Evolutionary conservation across 2,888 invertebrate genomes (phyloP).

Genomic region (Netelia fuscicornis): DNA sequence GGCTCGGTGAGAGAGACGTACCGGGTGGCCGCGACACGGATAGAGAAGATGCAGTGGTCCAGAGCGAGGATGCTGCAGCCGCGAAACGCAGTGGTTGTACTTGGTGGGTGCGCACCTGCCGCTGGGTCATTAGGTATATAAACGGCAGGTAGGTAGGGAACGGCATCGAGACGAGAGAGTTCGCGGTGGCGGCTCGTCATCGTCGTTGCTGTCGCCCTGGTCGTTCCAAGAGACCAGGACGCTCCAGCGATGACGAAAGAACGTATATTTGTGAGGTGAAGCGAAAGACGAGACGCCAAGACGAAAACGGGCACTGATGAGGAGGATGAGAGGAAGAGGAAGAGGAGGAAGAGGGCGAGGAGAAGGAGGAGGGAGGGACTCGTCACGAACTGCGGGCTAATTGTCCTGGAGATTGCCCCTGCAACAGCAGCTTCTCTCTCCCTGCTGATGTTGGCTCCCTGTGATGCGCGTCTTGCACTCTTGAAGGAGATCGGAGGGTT

Average conservation of each 20-base stretch:
- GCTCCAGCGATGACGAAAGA: slow-evolving; percentile 57
- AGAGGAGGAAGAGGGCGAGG: slow-evolving; percentile 47
- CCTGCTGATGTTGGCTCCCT: slow-evolving; percentile 50
- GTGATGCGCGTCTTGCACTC: slow-evolving; percentile 33
- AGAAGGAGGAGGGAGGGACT: slow-evolving; percentile 77
- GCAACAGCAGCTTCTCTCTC: slow-evolving; percentile 71
- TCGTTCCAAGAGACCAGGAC: slow-evolving; percentile 49
- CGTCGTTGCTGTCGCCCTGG: slow-evolving; percentile 43
- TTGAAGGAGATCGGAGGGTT: slow-evolving; percentile 47
- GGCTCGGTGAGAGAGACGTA: slow-evolving; percentile 58
- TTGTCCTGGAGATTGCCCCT: slow-evolving; percentile 83
- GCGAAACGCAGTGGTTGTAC: slow-evolving; percentile 48
- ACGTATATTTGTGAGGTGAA: slow-evolving; percentile 25
- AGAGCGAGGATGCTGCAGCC: slow-evolving; percentile 46
- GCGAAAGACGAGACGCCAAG: slow-evolving; percentile 52
- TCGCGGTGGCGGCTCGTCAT: slow-evolving; percentile 62
- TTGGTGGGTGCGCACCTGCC: slow-evolving; percentile 79
- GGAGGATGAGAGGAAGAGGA: slow-evolving; percentile 51
- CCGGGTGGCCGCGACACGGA: slow-evolving; percentile 60
- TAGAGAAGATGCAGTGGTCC: slow-evolving; percentile 40
- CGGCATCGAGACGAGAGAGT: slow-evolving; percentile 69
- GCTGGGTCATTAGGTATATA: slow-evolving; percentile 83
- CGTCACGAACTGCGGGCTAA: slow-evolving; percentile 83
- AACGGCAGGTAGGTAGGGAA: slow-evolving; percentile 79
- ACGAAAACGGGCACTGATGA: slow-evolving; percentile 37